phyloP scores from a whole-genome alignment of 2,888 invertebrate genomes.

The Megamerina dolium region DNA sequence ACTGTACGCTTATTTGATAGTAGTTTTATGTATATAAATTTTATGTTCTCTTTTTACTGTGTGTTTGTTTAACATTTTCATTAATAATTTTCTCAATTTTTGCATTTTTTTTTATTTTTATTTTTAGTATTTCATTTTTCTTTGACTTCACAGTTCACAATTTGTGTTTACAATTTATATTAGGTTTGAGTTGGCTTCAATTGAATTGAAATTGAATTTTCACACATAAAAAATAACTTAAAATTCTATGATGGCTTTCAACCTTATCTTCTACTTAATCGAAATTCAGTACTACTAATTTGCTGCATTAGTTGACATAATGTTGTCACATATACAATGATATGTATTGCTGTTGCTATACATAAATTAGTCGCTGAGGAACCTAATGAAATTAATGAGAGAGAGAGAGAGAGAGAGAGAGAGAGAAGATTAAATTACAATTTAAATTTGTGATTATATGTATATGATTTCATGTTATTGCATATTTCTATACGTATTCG shows the following conservation, averaged over 20 bases:
- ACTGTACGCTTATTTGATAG: no score
- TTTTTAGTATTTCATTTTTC: slow-evolving; percentile 8
- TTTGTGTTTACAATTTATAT: background rate
- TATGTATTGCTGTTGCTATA: slow-evolving; percentile 8
- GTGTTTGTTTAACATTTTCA: no score
- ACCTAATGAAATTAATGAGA: no score
- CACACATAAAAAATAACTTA: no score
- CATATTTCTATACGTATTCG: slow-evolving; percentile 7
- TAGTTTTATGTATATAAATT: no score
- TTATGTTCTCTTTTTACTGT: no score
- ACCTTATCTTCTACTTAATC: slow-evolving; percentile 14
- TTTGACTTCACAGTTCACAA: slow-evolving; percentile 3
- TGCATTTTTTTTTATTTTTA: slow-evolving; percentile 10
- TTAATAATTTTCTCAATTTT: slow-evolving; percentile 18
- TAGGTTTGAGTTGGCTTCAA: slow-evolving; percentile 1
- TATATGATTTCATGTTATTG: slow-evolving; percentile 5
- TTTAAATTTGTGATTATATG: no score
- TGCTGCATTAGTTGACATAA: slow-evolving; percentile 12
- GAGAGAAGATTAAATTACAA: background rate
- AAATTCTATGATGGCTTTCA: no score
- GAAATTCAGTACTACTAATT: slow-evolving; percentile 6
- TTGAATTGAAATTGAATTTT: no score
- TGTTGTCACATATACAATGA: slow-evolving; percentile 10
- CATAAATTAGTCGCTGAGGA: slow-evolving; percentile 12
- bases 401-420: slow-evolving; percentile 3